Conservation (phyloP, 2,113 vertebrate genomes). For the Girardinichthys multiradiatus region DNA sequence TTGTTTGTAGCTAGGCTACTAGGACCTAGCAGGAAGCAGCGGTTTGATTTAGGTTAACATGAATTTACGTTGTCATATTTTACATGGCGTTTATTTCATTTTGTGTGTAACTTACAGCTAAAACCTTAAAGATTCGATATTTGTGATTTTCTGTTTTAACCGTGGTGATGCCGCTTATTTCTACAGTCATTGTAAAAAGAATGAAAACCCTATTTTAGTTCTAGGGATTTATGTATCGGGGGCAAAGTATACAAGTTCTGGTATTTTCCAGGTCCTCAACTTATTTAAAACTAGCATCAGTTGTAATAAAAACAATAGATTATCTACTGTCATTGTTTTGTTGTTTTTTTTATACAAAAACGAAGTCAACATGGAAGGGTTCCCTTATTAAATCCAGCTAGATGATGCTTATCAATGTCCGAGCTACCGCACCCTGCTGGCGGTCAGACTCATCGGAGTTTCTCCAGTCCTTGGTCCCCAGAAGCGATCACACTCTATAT, state of each 20-base stretch:
- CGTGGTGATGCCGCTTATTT: not conserved
- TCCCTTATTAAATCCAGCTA: no score
- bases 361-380: no score
- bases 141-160: not conserved
- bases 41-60: not conserved
- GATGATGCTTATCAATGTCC: no score
- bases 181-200: not conserved
- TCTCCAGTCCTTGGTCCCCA: no score
- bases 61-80: not conserved
- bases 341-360: no score
- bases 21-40: not conserved
- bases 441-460: no score
- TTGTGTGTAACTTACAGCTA: not conserved
- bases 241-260: not conserved
- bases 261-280: no score
- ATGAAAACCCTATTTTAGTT: not conserved
- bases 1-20: not conserved
- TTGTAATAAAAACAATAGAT: no score
- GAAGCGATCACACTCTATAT: no score
- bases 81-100: not conserved
- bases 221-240: not conserved
- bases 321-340: no score
- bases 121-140: not conserved
- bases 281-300: no score
- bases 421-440: no score